Conservation (phyloP, 2,888 invertebrate genomes). For the Drosophila stalkeri region DNA sequence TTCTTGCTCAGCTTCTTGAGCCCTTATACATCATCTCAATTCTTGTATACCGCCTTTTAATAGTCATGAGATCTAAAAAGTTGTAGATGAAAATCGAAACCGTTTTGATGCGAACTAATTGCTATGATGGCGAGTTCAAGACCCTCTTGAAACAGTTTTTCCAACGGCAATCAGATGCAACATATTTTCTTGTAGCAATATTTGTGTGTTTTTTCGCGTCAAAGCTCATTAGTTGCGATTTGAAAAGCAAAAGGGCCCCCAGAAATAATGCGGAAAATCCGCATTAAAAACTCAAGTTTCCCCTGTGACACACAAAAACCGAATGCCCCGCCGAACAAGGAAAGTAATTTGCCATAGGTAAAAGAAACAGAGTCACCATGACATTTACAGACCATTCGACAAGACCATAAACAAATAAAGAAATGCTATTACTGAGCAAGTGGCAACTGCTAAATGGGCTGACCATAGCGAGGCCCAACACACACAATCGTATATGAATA, state of each 20-base stretch:
- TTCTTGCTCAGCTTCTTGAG: neutral
- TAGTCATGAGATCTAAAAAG: neutral
- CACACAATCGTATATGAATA: neutral
- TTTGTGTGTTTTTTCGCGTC: conserved; percentile 6
- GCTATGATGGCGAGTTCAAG: conserved; percentile 29
- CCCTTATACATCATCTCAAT: neutral
- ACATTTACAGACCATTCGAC: conserved; percentile 56
- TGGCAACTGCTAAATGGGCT: conserved; percentile 38
- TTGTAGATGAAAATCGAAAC: conserved; percentile 3
- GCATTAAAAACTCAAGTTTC: conserved; percentile 75
- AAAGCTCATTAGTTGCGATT: conserved; percentile 65
- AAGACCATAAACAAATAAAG: conserved; percentile 53
- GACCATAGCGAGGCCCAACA: conserved; percentile 36
- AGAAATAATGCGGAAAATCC: conserved; percentile 66
- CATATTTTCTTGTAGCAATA: conserved; percentile 19
- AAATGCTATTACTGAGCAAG: conserved; percentile 72
- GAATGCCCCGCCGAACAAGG: conserved; percentile 59
- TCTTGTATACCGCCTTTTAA: neutral
- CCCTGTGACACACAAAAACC: conserved; percentile 66
- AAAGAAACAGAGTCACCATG: conserved; percentile 68
- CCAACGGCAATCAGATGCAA: conserved; percentile 28
- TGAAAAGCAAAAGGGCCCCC: conserved; percentile 51
- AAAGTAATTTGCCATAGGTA: conserved; percentile 69
- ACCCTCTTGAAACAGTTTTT: conserved; percentile 50
- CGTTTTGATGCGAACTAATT: neutral